phyloP scores from a whole-genome alignment of 1,140 invertebrate species.

The Drosophila watanabei region DNA sequence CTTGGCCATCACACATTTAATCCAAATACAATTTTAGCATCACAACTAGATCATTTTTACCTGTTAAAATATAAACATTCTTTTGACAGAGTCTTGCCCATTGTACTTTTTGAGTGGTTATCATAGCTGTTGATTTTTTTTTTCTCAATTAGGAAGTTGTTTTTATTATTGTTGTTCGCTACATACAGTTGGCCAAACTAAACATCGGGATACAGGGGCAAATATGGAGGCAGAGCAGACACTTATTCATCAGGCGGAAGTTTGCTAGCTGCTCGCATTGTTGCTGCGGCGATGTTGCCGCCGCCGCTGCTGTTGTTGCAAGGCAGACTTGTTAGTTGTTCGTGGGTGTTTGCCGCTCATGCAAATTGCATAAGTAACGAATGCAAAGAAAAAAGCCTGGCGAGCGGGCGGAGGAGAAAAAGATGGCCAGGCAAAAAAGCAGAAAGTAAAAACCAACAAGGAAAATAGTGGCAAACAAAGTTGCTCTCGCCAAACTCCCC shows the following conservation, averaged over 20 bases:
- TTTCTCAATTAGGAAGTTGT: constrained; percentile 79
- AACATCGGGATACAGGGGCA: constrained; percentile 38
- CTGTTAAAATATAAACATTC: not conserved
- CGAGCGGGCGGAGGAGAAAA: constrained; percentile 1
- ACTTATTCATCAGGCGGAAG: constrained; percentile 82
- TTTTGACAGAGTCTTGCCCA: constrained; percentile 9
- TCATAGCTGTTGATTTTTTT: constrained; percentile 73
- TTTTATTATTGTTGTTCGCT: constrained; percentile 64
- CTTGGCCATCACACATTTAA: not conserved
- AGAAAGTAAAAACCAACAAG: constrained; percentile 48
- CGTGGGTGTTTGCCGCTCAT: constrained; percentile 81
- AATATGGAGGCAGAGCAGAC: constrained; percentile 53
- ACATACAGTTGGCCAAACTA: constrained; percentile 64
- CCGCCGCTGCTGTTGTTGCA: constrained; percentile 33
- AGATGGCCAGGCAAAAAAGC: constrained; percentile 21
- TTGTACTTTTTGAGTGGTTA: constrained; percentile 27
- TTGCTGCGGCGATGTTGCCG: constrained; percentile 45
- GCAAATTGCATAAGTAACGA: constrained; percentile 78
- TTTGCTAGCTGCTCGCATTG: constrained; percentile 65
- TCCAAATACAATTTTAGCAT: not conserved
- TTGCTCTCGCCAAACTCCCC: constrained; percentile 44
- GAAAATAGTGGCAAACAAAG: constrained; percentile 62
- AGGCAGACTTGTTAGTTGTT: constrained; percentile 79
- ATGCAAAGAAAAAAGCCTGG: constrained; percentile 27
- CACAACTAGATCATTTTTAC: not conserved